Evolutionary conservation across 2,797 vertebrate species (phyloP).

Genomic region (Anabacerthia variegaticeps): DNA sequence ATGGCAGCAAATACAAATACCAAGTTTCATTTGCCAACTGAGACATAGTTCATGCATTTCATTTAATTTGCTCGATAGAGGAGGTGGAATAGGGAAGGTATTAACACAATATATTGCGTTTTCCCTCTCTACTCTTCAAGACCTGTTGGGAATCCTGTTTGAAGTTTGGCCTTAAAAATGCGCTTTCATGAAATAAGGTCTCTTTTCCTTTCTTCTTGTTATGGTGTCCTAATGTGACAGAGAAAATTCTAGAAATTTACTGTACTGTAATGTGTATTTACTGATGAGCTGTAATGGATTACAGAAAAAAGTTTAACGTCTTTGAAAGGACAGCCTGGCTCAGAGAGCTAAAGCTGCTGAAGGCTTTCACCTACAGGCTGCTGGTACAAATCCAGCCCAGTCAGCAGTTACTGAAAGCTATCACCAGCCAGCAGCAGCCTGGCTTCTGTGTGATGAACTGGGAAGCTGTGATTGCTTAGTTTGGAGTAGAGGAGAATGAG

Average conservation of each 20-base stretch:
- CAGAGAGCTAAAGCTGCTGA: neutral
- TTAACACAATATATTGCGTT: slow-evolving; percentile 24
- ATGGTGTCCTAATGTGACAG: neutral
- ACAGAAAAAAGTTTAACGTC: neutral
- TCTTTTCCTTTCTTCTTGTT: slow-evolving; percentile 36
- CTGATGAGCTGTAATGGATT: neutral
- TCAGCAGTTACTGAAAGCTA: slow-evolving; percentile 40
- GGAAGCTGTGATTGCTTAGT: slow-evolving; percentile 14
- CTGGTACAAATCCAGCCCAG: slow-evolving; percentile 24
- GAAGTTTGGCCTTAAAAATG: neutral
- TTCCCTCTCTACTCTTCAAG: slow-evolving; percentile 33
- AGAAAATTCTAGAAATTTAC: slow-evolving; percentile 38
- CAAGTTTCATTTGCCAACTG: slow-evolving; percentile 71
- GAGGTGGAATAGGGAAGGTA: slow-evolving; percentile 20
- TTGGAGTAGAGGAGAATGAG: neutral
- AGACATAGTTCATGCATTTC: slow-evolving; percentile 71
- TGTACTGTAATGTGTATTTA: neutral
- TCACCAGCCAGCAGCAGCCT: slow-evolving; percentile 14
- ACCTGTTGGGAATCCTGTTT: slow-evolving; percentile 28
- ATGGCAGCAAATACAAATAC: slow-evolving; percentile 69
- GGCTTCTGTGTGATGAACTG: slow-evolving; percentile 6
- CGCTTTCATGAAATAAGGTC: neutral
- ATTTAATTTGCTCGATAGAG: slow-evolving; percentile 52
- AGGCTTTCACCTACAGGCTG: neutral
- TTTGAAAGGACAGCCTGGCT: neutral